Base-by-base conservation (phyloP, 2,113 vertebrate species). In the Cyphomyrus plagiostoma region DNA sequence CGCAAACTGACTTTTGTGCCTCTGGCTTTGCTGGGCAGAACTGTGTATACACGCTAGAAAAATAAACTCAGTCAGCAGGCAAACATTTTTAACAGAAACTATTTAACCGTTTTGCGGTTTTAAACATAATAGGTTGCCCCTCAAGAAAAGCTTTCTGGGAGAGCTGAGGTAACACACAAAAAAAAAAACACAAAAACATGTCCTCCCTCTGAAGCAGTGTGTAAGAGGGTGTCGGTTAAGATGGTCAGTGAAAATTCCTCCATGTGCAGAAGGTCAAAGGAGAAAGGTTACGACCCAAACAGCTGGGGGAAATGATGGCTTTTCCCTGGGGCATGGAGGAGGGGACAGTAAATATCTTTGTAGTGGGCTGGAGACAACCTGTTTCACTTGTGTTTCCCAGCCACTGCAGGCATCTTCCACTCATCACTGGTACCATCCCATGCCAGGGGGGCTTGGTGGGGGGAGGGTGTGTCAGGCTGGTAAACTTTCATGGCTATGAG, bases 81-180 rank as follows among this genome's bases (percentile, higher is more conserved):
- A 87, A 39, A 87, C 30, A 53, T 53, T 87, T 86, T 74, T 30
- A 77, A n/a, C 3, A 90, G 89, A 42, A n/a, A 84, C n/a, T 13
- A 26, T 23, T 84, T 62, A 85, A 85, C 21, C 42, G 89, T 35
- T 23, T 50, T 84, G 82, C 9, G 45, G 21, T 84, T 84, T 83
- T 39, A 23, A 46, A 48, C 45, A n/a, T 19, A 84, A 1, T 11
- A n/a, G 45, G 39, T 46, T 45, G 35, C 4, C 45, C 39, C 19
- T 84, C 39, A 11, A 30, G 26, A 48, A 23, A 48, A 48, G 39
- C 23, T 84, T 84, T 21, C 23, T 48, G 8, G 26, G 82, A 11
- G 45, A 21, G 39, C 19, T 48, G 39, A 80, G 30, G 35, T 80
- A 84, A 52, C 50, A 17, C 17, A 82, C 39, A 35, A 0, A 46